These are phyloP conservation scores for Scaptomyza cyrtandrae DNA, from an alignment of 2,888 invertebrate genomes.

Conservation along the genomic window DNA sequence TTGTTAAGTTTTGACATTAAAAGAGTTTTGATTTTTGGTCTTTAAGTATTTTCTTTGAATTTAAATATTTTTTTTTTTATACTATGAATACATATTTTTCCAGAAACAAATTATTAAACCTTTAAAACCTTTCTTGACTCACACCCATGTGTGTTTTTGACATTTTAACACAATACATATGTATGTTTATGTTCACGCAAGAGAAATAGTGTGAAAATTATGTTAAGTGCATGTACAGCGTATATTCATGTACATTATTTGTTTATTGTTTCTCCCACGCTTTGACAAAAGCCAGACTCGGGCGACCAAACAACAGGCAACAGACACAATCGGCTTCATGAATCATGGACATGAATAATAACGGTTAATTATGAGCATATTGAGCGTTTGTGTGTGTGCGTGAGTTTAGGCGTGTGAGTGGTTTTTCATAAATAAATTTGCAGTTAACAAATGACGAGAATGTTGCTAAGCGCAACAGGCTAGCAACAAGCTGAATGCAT, in stretches of 20 bases:
- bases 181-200: slow-evolving; percentile 3
- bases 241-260: not conserved
- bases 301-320: slow-evolving; percentile 9
- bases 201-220: slow-evolving; percentile 23
- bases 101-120: not conserved
- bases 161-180: slow-evolving; percentile 10
- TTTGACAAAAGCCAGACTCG: slow-evolving; percentile 49
- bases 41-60: too few relatives aligned
- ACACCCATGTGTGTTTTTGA: not conserved
- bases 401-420: slow-evolving; percentile 31
- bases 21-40: too few relatives aligned
- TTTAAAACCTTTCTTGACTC: not conserved
- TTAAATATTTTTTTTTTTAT: too few relatives aligned
- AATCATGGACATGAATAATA: slow-evolving; percentile 75
- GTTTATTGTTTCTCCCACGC: slow-evolving; percentile 51
- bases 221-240: not conserved
- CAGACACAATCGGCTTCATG: slow-evolving; percentile 40
- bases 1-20: too few relatives aligned
- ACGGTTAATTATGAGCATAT: slow-evolving; percentile 65
- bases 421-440: slow-evolving; percentile 74
- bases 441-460: slow-evolving; percentile 73
- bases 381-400: slow-evolving; percentile 12
- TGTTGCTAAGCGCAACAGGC: slow-evolving; percentile 78
- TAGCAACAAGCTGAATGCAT: slow-evolving; percentile 35
- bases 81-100: too few relatives aligned